Percentiles rank a stretch among this genome's conserved stretches.
Conservation (phyloP, 2,113 vertebrate species). For the Oreocharis arfaki region DNA sequence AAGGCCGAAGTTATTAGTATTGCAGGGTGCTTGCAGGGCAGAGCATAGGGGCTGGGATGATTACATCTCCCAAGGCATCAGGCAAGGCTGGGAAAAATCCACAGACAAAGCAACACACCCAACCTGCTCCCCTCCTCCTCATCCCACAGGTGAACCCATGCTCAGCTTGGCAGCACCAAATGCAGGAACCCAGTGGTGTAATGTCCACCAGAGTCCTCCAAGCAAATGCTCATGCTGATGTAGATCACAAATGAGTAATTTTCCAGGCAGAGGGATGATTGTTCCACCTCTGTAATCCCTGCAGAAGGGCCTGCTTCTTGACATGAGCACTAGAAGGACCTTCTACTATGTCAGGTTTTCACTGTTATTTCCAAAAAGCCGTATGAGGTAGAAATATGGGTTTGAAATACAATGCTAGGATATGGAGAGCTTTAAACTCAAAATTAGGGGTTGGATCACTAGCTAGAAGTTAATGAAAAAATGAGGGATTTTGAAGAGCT, state of each 20-base stretch:
- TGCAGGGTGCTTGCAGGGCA: background rate
- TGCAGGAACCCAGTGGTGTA: background rate
- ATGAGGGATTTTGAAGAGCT: background rate
- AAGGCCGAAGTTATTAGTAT: background rate
- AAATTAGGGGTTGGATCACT: background rate
- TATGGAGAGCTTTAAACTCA: background rate
- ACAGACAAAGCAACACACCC: fast-evolving
- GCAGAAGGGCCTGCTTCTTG: background rate
- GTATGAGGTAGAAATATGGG: background rate
- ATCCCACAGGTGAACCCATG: fast-evolving
- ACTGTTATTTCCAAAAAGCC: background rate
- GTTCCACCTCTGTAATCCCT: background rate
- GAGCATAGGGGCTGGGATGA: fast-evolving
- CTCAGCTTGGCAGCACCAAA: background rate
- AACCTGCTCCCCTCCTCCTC: background rate
- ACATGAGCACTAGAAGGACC: background rate
- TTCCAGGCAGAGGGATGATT: background rate
- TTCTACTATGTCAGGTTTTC: background rate
- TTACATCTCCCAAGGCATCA: background rate
- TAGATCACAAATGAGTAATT: background rate
- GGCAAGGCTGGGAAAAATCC: background rate
- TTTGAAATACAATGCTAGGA: background rate
- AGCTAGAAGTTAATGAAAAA: background rate
- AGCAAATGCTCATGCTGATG: background rate
- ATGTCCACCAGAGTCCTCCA: background rate